Evolutionary conservation across 2,797 vertebrate species (phyloP).

Genomic region (Gymnothorax javanicus): DNA sequence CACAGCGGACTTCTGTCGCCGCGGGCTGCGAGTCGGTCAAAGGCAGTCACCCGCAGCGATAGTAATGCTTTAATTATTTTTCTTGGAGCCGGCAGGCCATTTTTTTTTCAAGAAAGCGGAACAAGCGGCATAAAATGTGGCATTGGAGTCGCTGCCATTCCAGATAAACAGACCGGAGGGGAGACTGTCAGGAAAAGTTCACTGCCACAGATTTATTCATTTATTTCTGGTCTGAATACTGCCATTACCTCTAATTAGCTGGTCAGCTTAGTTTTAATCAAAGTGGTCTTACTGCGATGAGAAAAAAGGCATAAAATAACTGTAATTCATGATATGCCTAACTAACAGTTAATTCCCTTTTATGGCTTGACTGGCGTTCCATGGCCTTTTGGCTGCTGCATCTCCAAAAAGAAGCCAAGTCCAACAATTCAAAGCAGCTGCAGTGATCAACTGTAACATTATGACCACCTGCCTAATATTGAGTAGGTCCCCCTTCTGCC

Average conservation of each 20-base stretch:
- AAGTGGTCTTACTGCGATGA: slow-evolving; percentile 21
- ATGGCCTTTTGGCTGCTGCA: not conserved
- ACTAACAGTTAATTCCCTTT: slow-evolving; percentile 8
- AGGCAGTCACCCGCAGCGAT: slow-evolving; percentile 34
- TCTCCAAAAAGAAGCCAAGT: not conserved
- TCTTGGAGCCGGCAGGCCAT: not conserved
- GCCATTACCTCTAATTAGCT: slow-evolving; percentile 38
- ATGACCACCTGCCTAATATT: too few relatives aligned
- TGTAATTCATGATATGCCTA: too few relatives aligned
- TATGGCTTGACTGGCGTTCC: not conserved
- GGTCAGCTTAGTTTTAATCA: slow-evolving; percentile 43
- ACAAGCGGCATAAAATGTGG: slow-evolving; percentile 40
- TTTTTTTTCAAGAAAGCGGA: not conserved
- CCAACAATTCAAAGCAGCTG: slow-evolving; percentile 31
- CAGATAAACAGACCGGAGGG: slow-evolving; percentile 38
- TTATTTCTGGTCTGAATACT: not conserved
- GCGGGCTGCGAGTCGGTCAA: slow-evolving; percentile 50
- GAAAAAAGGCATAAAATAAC: slow-evolving; percentile 24
- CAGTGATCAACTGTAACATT: too few relatives aligned
- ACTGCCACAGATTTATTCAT: slow-evolving; percentile 5
- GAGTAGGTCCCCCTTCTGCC: too few relatives aligned
- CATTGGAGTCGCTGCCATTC: slow-evolving; percentile 40
- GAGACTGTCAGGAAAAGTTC: slow-evolving; percentile 34
- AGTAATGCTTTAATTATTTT: slow-evolving; percentile 23
- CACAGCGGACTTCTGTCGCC: slow-evolving; percentile 36